Evolutionary conservation across 2,888 invertebrate genomes (phyloP).

Genomic region (Scaeva pyrastri): DNA sequence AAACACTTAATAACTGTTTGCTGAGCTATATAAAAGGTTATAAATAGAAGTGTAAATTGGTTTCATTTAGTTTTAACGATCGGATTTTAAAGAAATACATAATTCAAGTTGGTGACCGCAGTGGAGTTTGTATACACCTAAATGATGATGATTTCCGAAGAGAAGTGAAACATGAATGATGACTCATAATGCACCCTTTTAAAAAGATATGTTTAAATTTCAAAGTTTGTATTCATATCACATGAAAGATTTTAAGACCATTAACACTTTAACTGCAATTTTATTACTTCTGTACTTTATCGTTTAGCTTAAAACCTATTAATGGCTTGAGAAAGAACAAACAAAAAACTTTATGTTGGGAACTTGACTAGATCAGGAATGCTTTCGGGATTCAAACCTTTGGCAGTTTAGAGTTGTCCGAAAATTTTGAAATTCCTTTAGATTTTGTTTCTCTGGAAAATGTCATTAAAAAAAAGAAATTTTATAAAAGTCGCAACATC

Average conservation of each 20-base stretch:
- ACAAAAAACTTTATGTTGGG: too few species aligned
- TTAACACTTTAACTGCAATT: slow-evolving; percentile 9
- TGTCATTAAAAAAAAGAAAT: too few species aligned
- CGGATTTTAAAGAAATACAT: slow-evolving; percentile 8
- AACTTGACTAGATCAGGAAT: too few species aligned
- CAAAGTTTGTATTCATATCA: slow-evolving; percentile 1
- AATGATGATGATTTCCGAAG: neutral
- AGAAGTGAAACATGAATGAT: neutral
- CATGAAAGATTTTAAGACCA: neutral
- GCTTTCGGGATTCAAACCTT: too few species aligned
- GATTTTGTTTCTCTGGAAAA: too few species aligned
- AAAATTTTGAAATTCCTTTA: too few species aligned
- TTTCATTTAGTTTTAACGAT: slow-evolving; percentile 43
- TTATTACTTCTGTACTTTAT: neutral
- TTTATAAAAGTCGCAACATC: too few species aligned
- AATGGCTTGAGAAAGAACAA: too few species aligned
- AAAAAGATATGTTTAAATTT: neutral
- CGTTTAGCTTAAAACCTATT: neutral
- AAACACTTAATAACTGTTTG: slow-evolving; percentile 35
- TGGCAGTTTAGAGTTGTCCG: too few species aligned
- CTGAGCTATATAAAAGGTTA: slow-evolving; percentile 8
- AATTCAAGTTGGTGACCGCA: neutral
- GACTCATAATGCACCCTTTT: slow-evolving; percentile 7
- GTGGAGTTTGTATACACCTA: neutral
- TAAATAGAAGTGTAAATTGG: slow-evolving; percentile 32